phyloP scores from a whole-genome alignment of 2,888 invertebrate genomes.

The Noctua janthina region DNA sequence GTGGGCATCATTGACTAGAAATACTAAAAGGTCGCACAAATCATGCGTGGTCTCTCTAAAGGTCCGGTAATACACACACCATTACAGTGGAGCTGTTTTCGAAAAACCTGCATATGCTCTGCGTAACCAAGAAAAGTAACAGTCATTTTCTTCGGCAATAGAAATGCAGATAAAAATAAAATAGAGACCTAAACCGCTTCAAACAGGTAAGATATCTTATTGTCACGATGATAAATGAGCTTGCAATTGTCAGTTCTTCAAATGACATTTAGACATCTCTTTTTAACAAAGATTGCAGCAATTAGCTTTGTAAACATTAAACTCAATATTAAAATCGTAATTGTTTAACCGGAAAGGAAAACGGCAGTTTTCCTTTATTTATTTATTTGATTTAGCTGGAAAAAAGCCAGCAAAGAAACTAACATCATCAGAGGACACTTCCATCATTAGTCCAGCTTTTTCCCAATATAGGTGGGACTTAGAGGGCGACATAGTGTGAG shows the following conservation, averaged over 20 bases:
- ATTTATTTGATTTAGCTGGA: not conserved
- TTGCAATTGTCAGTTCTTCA: conserved; percentile 9
- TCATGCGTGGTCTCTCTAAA: not conserved
- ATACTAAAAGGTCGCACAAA: not conserved
- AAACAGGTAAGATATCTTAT: conserved; percentile 15
- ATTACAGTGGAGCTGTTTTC: not conserved
- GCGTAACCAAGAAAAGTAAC: not conserved
- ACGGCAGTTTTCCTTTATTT: not conserved
- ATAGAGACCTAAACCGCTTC: conserved; percentile 5
- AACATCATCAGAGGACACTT: not conserved
- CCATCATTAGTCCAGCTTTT: too few species aligned
- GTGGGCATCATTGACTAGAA: not conserved
- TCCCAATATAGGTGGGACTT: too few species aligned
- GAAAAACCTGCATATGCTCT: not conserved
- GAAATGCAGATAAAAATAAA: not conserved
- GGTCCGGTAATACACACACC: not conserved
- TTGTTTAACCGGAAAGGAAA: not conserved
- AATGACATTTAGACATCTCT: not conserved
- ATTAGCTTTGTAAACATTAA: conserved; percentile 5
- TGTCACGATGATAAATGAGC: conserved; percentile 1
- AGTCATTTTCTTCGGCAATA: too few species aligned
- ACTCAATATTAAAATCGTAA: conserved; percentile 5
- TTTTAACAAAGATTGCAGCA: not conserved
- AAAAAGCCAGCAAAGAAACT: not conserved
- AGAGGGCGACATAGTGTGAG: too few species aligned